Evolutionary conservation across 2,888 invertebrate species (phyloP).

Genomic region (Drosophila dives): DNA sequence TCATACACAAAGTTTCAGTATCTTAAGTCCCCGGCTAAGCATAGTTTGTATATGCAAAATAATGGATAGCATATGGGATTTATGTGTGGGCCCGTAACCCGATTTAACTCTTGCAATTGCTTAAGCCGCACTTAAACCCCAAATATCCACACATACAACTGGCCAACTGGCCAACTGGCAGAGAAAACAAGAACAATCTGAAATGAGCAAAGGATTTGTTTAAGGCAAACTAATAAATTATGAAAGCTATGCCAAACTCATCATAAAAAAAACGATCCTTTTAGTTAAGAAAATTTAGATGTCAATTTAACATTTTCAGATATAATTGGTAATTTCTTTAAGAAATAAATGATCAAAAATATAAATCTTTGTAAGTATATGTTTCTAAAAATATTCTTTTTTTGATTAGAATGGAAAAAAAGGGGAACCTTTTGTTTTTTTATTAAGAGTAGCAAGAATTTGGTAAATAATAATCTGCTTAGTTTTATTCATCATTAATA

Average conservation of each 20-base stretch:
- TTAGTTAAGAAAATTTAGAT: not conserved
- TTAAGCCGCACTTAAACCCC: slow-evolving; percentile 65
- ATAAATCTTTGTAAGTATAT: not conserved
- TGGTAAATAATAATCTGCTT: not conserved
- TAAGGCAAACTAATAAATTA: not conserved
- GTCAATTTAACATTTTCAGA: not conserved
- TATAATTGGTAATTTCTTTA: not conserved
- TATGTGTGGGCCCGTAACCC: slow-evolving; percentile 47
- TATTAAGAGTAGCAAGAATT: not conserved
- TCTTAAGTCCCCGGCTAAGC: slow-evolving; percentile 46
- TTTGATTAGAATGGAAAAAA: not conserved
- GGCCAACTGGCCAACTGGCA: not conserved
- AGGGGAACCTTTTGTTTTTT: not conserved
- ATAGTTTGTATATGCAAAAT: slow-evolving; percentile 59
- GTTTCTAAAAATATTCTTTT: not conserved
- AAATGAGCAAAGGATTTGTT: slow-evolving; percentile 32
- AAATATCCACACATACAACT: slow-evolving; percentile 53
- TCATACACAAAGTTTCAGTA: slow-evolving; percentile 49
- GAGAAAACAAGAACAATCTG: not conserved
- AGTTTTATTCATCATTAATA: not conserved
- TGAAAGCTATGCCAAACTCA: not conserved
- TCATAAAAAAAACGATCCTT: not conserved
- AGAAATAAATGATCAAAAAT: not conserved
- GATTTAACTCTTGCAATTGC: slow-evolving; percentile 68
- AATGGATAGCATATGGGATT: slow-evolving; percentile 52